Percentiles rank a stretch among this genome's conserved stretches.
These are phyloP conservation scores for Ceyx melanurus DNA, from an alignment of 2,113 vertebrate genomes.

Conservation along the genomic window DNA sequence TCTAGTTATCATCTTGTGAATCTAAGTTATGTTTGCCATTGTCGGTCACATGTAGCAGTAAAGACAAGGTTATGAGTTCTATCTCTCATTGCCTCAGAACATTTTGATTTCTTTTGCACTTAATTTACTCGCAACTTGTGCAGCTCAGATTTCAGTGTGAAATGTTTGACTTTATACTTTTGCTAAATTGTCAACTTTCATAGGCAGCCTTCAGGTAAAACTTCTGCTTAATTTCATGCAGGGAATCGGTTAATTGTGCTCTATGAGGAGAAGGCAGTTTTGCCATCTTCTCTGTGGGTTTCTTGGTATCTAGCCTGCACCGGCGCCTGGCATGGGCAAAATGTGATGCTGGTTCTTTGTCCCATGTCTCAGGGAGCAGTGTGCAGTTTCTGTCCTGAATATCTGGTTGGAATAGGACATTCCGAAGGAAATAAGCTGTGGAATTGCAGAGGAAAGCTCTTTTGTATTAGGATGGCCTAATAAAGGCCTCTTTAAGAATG, in stretches of 20 bases:
- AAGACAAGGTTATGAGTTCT: conserved; percentile 54
- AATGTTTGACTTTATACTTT: neutral
- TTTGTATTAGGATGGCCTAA: neutral
- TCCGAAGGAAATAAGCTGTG: neutral
- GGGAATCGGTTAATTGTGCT: neutral
- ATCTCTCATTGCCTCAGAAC: conserved; percentile 34
- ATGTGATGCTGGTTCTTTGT: neutral
- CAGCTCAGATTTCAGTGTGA: neutral
- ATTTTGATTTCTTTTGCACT: conserved; percentile 17
- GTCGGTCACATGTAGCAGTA: conserved; percentile 33
- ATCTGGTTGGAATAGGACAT: neutral
- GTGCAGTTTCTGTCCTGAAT: neutral
- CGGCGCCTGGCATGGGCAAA: neutral
- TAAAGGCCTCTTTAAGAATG: neutral
- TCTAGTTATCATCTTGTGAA: conserved; percentile 62
- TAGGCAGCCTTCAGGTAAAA: neutral
- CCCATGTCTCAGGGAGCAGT: neutral
- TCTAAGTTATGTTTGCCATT: conserved; percentile 61
- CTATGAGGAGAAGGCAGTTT: neutral
- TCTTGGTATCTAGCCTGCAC: neutral
- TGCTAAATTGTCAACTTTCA: neutral
- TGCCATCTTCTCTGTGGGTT: neutral
- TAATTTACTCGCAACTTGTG: neutral
- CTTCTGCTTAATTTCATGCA: neutral
- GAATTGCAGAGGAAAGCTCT: neutral